These are phyloP conservation scores for Mesembrinibis cayennensis DNA, from an alignment of 2,113 vertebrate species.

Conservation along the genomic window DNA sequence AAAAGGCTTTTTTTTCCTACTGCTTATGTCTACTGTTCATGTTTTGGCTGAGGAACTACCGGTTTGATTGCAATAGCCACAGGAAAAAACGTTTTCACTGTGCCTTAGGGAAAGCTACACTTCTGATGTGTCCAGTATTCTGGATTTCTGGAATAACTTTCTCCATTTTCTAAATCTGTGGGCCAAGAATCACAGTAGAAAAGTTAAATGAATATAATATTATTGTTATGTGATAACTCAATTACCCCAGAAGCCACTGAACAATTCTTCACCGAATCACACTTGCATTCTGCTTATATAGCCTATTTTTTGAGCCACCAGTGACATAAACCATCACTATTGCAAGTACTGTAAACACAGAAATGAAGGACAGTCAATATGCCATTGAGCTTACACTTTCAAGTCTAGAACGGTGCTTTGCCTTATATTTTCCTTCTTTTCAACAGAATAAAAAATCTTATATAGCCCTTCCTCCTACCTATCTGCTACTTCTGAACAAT, in stretches of 20 bases:
- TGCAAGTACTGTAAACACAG: background rate
- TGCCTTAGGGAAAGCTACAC: background rate
- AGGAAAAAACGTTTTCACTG: background rate
- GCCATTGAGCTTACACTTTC: background rate
- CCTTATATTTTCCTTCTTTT: background rate
- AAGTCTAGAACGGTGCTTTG: background rate
- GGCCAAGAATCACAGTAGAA: background rate
- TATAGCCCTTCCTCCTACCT: background rate
- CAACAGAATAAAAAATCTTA: background rate
- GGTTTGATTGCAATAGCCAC: background rate
- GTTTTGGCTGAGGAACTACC: background rate
- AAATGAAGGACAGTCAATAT: background rate
- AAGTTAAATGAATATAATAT: background rate
- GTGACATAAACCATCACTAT: background rate
- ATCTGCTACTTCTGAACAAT: background rate
- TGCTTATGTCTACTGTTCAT: background rate
- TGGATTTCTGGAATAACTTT: background rate
- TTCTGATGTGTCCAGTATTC: background rate
- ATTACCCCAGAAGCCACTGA: background rate
- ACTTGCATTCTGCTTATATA: background rate
- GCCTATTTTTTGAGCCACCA: background rate
- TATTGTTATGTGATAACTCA: background rate
- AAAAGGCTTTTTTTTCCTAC: background rate
- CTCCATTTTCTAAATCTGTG: background rate
- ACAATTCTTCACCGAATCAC: background rate